A percentile compares a stretch with the other conserved stretches of the same genome.
These are phyloP conservation scores for Drosophila phalerata DNA, from an alignment of 2,888 invertebrate genomes.

Conservation along the genomic window DNA sequence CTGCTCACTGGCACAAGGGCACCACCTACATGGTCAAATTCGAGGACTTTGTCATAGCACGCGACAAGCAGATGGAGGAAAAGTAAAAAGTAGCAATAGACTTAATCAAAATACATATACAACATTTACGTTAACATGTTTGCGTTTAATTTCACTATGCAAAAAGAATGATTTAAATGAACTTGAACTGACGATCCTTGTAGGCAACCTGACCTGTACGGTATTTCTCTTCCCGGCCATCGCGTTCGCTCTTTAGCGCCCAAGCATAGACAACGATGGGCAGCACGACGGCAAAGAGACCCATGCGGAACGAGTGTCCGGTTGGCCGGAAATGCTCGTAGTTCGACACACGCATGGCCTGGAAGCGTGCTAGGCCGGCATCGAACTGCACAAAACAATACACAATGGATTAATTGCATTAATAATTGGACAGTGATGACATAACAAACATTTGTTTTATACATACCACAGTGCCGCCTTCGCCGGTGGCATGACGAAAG, in stretches of 20 bases:
- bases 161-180: constrained; percentile 86
- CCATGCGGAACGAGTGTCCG: constrained; percentile 86
- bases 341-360: constrained; percentile 89
- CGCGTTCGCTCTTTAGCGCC: constrained; percentile 87
- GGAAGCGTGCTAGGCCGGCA: constrained; percentile 90
- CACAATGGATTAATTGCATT: neutral
- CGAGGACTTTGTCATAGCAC: constrained; percentile 95
- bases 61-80: constrained; percentile 96
- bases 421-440: constrained; percentile 76
- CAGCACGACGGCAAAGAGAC: constrained; percentile 86
- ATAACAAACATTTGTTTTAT: constrained; percentile 77
- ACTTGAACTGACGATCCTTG: constrained; percentile 90
- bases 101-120: constrained; percentile 23
- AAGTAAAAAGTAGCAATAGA: constrained; percentile 89
- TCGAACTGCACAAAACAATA: constrained; percentile 89
- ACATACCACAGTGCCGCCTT: constrained; percentile 91
- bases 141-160: constrained; percentile 58
- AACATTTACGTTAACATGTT: constrained; percentile 39
- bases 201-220: constrained; percentile 91
- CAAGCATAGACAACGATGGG: constrained; percentile 87
- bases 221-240: constrained; percentile 87
- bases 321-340: constrained; percentile 90
- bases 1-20: constrained; percentile 99
- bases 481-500: constrained; percentile 88
- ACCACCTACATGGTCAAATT: constrained; percentile 99